Conservation (phyloP, 2,888 invertebrate species). For the Erebia aethiops region DNA sequence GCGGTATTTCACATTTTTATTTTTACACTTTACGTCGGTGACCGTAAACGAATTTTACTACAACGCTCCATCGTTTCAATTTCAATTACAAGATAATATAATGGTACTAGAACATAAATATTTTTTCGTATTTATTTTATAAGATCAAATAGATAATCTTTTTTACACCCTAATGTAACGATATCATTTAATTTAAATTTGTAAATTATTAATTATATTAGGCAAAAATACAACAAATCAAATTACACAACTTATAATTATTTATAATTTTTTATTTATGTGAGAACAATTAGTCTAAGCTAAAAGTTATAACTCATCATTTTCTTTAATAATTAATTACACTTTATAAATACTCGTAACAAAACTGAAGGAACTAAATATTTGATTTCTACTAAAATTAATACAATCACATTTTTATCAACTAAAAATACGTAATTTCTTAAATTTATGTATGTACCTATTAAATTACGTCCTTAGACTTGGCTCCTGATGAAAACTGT, state of each 20-base stretch:
- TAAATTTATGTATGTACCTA: conserved; percentile 62
- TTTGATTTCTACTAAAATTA: conserved; percentile 71
- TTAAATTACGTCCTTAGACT: conserved; percentile 74
- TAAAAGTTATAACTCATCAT: conserved; percentile 51
- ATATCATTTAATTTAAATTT: conserved; percentile 78
- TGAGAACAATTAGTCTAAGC: conserved; percentile 75
- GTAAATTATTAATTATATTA: conserved; percentile 70
- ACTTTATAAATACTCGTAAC: conserved; percentile 78
- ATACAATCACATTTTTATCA: conserved; percentile 74
- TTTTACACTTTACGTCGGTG: conserved; percentile 82
- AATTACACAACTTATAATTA: conserved; percentile 77
- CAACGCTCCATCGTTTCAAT: conserved; percentile 75
- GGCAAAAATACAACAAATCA: conserved; percentile 80
- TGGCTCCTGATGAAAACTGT: conserved; percentile 71
- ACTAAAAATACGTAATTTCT: conserved; percentile 68
- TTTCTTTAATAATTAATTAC: conserved; percentile 51
- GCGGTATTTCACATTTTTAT: conserved; percentile 79
- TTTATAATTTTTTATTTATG: conserved; percentile 65
- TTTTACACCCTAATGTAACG: conserved; percentile 82
- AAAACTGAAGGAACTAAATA: conserved; percentile 81
- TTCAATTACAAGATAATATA: conserved; percentile 76
- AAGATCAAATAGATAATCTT: conserved; percentile 84
- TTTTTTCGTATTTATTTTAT: conserved; percentile 78
- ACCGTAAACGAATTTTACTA: conserved; percentile 82
- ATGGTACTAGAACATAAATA: conserved; percentile 83